Evolutionary conservation across 37 sponge, comb jelly and placozoan species (phyloP), one percentile per base, ranked within the genome.

Genomic region (Chondrilla cf. caribensis): DNA sequence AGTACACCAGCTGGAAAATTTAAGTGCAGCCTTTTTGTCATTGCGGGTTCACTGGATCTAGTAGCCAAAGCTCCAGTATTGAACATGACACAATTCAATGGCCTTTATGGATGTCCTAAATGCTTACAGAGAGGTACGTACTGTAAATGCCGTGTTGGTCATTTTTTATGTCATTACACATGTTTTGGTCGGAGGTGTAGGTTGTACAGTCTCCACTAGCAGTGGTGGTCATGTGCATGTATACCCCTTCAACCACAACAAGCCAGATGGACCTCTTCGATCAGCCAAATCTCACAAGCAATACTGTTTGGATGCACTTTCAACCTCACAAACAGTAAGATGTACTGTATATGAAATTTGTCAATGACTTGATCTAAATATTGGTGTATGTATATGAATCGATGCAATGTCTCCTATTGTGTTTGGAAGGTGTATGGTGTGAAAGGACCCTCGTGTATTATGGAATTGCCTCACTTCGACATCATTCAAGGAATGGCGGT

Each of bases 71-170:
- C 86, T 35, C 58, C 36, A 58, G 60, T 86, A 29, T 29, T 81
- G 35, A 86, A 86, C 55, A 54, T 80, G 55, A 58, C 68, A 51
- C 86, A 86, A 73, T 86, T 79, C 60, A 86, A 86, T 86, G 86
- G 86, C 21, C 11, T 47, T 6, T 47, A 47, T 47, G 51, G 51
- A 47, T 47, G 51, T 11, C 51, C 51, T 14, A 47, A 47, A 11
- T 86, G 86, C 73, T 58, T 72, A 35, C 81, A 86, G 55, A 80
- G 67, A 86, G 86, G 86, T 79, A 26, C 21, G 9, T 14, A 6
- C 9, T 11, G 11, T 47, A 11, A 14, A 47, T 47, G 51, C 51
- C 51, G 11, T 47, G 11, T 14, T 47, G 51, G 6, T 47, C 11
- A 14, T 6, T 47, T 6, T 47, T 47, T 47, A 47, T 47, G 11